Evolutionary conservation across 1,140 invertebrate species (phyloP), one percentile per base, ranked within the genome.

Genomic region (Brachionus rotundiformis): DNA sequence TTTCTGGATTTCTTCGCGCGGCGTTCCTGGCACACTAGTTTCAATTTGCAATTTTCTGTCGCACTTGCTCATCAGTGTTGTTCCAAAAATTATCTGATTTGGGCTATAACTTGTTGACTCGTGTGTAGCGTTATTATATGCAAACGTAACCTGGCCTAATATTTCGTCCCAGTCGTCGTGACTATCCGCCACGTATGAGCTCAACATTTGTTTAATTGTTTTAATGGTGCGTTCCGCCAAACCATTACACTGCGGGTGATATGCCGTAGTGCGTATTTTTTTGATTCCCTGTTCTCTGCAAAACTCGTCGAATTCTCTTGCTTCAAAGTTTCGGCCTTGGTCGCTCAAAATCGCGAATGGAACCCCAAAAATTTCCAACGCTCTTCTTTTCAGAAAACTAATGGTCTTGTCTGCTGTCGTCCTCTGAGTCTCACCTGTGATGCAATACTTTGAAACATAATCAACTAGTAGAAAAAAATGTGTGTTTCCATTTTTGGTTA

Each of bases 201-300:
- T 39, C 13, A 73, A 27, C 41, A 33, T 73, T 47, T 73, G n/a
- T 13, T 73, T 73, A 85, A 44, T 7, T 7, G 86, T 85, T 27
- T 80, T 16, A 54, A 86, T 86, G 13, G 85, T 83, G 19, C 86
- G 80, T 31, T 86, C 83, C 0, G 84, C 83, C 39, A 84, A 31
- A 0, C 87, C 86, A 68, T 88, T 86, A 0, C 83, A 77, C 47
- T 84, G 83, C 3, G 87, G 86, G 73, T 86, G 83, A 61, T 85
- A 86, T 0, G 84, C 73, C 3, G 82, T 83, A 0, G 85, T 87
- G 6, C 82, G 29, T 7, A 84, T 82, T 61, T 79, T 79, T 8
- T 61, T 44, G 1, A 79, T 39, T 1, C 29, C 7, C 4, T 27
- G 16, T 13, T 2, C 7, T 1, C 39, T 16, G 13, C 61, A 83